These are phyloP conservation scores for Globodera ellingtonae DNA, from an alignment of 1,140 invertebrate species.

Conservation along the genomic window DNA sequence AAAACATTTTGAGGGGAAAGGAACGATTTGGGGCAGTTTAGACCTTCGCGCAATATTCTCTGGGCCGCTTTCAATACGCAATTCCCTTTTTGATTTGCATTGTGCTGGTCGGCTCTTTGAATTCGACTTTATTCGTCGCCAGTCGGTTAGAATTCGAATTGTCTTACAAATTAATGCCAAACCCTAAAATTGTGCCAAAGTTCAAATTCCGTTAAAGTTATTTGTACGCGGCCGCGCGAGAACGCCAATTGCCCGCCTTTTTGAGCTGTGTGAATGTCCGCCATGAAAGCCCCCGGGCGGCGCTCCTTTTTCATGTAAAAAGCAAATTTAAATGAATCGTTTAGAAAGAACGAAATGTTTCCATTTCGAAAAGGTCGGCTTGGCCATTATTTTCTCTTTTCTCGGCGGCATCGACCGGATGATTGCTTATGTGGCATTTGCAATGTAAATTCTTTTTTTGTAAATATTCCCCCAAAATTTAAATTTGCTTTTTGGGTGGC, in stretches of 20 bases:
- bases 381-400: constrained; percentile 51
- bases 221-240: constrained; percentile 55
- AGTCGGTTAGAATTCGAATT: constrained; percentile 31
- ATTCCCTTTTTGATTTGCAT: constrained; percentile 60
- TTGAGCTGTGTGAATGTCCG: constrained; percentile 46
- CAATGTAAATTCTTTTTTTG: constrained; percentile 3
- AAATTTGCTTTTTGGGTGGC: constrained; percentile 25
- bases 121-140: constrained; percentile 58
- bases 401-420: constrained; percentile 40
- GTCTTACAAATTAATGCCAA: too few relatives aligned
- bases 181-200: constrained; percentile 4
- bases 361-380: constrained; percentile 6
- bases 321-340: background rate
- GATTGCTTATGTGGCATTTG: constrained; percentile 46
- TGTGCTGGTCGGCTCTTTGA: constrained; percentile 58
- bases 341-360: constrained; percentile 1
- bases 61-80: constrained; percentile 54
- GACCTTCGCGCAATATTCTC: constrained; percentile 54
- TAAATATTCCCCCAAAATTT: too few relatives aligned
- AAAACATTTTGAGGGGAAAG: constrained; percentile 16
- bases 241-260: constrained; percentile 54
- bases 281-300: constrained; percentile 46
- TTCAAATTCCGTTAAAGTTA: constrained; percentile 38
- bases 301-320: constrained; percentile 43
- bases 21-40: constrained; percentile 21